Evolutionary conservation across 2,113 vertebrate species (phyloP).

Genomic region (Heterocephalus glaber): DNA sequence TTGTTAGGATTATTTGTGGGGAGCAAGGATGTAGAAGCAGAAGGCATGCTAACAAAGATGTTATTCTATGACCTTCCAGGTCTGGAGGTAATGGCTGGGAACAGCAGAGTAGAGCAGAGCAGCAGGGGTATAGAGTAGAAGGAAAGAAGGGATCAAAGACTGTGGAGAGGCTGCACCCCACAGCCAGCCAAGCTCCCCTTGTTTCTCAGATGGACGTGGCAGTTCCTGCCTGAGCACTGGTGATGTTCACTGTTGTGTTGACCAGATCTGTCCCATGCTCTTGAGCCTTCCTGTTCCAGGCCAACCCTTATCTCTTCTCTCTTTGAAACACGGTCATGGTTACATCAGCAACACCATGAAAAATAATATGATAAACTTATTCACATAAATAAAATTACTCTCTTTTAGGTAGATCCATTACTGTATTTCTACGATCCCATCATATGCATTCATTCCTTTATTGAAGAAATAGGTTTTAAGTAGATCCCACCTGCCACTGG

Average conservation of each 20-base stretch:
- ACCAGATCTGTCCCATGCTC: not conserved
- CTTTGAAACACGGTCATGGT: not conserved
- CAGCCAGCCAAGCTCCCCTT: rapidly evolving
- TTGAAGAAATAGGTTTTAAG: not conserved
- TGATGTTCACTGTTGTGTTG: not conserved
- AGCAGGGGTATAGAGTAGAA: not conserved
- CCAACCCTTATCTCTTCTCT: not conserved
- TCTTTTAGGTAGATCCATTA: not conserved
- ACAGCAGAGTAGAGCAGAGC: not conserved
- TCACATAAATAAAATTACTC: not conserved
- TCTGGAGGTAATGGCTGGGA: not conserved
- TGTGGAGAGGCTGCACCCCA: not conserved
- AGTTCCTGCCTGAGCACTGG: not conserved
- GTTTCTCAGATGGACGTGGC: not conserved
- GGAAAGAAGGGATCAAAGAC: not conserved
- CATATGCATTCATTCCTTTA: not conserved
- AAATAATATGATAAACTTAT: not conserved
- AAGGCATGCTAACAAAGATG: not conserved
- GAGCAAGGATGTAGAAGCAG: not conserved
- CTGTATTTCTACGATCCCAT: not conserved
- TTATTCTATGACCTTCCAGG: not conserved
- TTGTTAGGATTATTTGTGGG: not conserved
- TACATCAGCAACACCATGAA: not conserved
- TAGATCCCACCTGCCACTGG: not conserved
- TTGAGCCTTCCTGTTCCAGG: not conserved